Evolutionary conservation across 1,140 invertebrate species (phyloP).

Genomic region (Ceratina australensis): DNA sequence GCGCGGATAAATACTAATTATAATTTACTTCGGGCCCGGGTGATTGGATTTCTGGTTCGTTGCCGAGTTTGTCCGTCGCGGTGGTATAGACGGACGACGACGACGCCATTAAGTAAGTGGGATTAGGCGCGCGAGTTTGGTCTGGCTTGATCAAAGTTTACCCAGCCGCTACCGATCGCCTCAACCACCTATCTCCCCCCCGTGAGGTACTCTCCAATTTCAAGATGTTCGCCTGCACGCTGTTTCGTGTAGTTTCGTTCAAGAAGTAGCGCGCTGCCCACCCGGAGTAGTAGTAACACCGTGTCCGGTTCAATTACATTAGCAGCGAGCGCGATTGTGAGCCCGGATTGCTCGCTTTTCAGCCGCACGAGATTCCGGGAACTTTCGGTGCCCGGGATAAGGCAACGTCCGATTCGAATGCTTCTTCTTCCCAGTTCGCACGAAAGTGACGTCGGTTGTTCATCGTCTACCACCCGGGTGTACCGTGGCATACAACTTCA

Average conservation of each 20-base stretch:
- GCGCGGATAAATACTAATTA: background rate
- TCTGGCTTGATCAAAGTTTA: constrained; percentile 63
- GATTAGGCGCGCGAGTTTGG: constrained; percentile 60
- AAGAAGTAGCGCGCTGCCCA: background rate
- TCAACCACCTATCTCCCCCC: too few species aligned
- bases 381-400: background rate
- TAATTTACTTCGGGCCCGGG: too few species aligned
- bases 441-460: constrained; percentile 12
- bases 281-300: background rate
- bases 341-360: background rate
- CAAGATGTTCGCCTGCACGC: constrained; percentile 12
- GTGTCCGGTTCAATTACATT: constrained; percentile 38
- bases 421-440: background rate
- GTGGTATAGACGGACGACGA: constrained; percentile 5
- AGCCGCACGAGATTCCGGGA: background rate
- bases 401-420: background rate
- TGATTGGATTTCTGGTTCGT: constrained; percentile 18
- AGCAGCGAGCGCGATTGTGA: constrained; percentile 5
- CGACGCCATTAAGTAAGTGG: constrained; percentile 56
- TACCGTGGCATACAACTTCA: constrained; percentile 47
- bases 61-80: constrained; percentile 47
- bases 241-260: constrained; percentile 11
- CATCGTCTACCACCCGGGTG: background rate
- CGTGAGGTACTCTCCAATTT: constrained; percentile 25
- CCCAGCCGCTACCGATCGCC: constrained; percentile 22